Evolutionary conservation across 2,797 vertebrate species (phyloP).

Genomic region (Urophycis tenuis): DNA sequence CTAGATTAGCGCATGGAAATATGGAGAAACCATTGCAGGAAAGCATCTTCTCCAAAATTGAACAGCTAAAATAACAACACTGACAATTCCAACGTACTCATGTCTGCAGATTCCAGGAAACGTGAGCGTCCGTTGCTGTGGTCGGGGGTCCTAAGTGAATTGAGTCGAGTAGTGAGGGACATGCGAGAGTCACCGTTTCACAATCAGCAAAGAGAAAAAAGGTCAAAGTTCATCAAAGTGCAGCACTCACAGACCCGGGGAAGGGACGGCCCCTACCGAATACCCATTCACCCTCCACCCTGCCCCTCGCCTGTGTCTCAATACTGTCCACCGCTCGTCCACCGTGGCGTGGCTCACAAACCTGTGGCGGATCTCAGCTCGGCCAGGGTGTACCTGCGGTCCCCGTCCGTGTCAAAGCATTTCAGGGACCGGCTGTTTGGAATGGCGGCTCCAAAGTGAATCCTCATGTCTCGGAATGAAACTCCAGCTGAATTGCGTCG

Average conservation of each 20-base stretch:
- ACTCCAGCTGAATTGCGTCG: conserved; percentile 39
- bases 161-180: conserved; percentile 29
- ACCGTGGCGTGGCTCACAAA: conserved; percentile 49
- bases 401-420: conserved; percentile 59
- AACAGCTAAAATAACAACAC: conserved; percentile 40
- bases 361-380: conserved; percentile 63
- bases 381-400: conserved; percentile 58
- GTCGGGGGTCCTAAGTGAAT: conserved; percentile 18
- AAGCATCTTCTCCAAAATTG: not conserved
- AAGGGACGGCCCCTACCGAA: conserved; percentile 14
- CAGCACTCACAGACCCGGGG: conserved; percentile 52
- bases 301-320: conserved; percentile 37
- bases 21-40: not conserved
- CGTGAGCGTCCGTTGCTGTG: conserved; percentile 23
- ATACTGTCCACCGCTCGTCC: conserved; percentile 54
- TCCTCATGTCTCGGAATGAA: conserved; percentile 52
- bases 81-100: conserved; percentile 19
- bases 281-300: not conserved
- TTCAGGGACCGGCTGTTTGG: conserved; percentile 43
- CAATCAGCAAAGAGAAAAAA: conserved; percentile 50
- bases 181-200: conserved; percentile 52
- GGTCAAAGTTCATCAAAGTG: conserved; percentile 59
- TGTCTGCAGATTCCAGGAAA: conserved; percentile 27
- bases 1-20: not conserved
- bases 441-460: conserved; percentile 43